Percentiles rank a stretch among this genome's conserved stretches.
phyloP scores from a whole-genome alignment of 2,797 vertebrate genomes.

The Lepilemur septentrionalis region DNA sequence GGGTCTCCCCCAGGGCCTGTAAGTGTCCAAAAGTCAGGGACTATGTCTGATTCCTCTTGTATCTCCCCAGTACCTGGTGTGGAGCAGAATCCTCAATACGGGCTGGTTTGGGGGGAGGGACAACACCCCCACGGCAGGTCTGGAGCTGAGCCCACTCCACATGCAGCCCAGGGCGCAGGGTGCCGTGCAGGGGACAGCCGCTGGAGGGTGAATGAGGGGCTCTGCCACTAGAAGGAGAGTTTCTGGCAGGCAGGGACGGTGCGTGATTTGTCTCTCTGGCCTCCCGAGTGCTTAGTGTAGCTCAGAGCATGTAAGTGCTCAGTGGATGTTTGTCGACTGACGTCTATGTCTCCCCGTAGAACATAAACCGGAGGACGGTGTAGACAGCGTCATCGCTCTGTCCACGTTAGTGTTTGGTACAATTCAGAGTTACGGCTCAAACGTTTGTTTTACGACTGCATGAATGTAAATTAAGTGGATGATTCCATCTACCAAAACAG shows the following conservation, averaged over 20 bases:
- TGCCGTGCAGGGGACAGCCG: background rate
- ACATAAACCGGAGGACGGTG: background rate
- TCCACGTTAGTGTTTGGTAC: background rate
- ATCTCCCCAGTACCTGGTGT: background rate
- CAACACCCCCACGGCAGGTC: no score
- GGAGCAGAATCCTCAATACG: background rate
- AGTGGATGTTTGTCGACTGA: background rate
- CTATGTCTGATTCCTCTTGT: background rate
- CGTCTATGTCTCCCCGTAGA: background rate
- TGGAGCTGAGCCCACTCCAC: background rate
- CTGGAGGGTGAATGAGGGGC: background rate
- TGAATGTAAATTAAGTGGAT: background rate
- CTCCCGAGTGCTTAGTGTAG: background rate
- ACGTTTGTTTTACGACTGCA: background rate
- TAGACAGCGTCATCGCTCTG: rapidly evolving
- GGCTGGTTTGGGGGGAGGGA: background rate
- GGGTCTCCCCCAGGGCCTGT: background rate
- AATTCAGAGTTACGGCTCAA: background rate
- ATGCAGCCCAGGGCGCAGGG: background rate
- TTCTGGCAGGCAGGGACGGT: background rate
- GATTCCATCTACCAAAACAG: background rate
- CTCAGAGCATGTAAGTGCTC: background rate
- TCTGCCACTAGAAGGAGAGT: background rate
- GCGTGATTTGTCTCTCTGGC: background rate
- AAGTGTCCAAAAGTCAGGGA: background rate